These are phyloP conservation scores for Falco cherrug DNA, from an alignment of 2,797 vertebrate species.

Conservation along the genomic window DNA sequence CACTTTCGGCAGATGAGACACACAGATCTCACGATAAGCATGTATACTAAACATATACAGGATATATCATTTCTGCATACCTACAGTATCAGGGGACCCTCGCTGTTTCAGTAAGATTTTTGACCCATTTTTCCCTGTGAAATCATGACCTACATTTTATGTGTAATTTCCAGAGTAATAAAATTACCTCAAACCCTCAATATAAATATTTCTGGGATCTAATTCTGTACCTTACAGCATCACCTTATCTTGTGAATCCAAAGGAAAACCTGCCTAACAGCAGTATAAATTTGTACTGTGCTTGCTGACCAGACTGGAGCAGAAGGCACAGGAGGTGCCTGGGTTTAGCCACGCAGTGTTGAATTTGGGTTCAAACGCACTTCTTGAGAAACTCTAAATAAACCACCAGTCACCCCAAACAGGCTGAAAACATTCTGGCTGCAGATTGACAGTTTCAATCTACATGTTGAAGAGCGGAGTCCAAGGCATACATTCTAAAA, in stretches of 20 bases:
- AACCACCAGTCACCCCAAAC: background rate
- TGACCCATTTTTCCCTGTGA: background rate
- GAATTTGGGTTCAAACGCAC: background rate
- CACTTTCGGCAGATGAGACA: background rate
- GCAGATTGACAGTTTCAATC: background rate
- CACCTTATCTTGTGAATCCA: background rate
- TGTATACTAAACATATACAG: background rate
- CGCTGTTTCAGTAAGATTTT: background rate
- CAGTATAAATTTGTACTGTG: background rate
- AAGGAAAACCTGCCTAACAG: background rate
- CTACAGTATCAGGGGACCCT: background rate
- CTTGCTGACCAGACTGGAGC: background rate
- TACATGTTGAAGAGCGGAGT: background rate
- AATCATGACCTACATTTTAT: conserved; percentile 41
- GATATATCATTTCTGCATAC: background rate
- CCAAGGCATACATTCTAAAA: background rate
- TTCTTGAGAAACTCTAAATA: background rate
- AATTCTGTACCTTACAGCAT: background rate
- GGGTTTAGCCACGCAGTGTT: background rate
- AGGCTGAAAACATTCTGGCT: background rate
- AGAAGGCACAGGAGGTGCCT: background rate
- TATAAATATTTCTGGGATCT: background rate
- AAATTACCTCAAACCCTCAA: background rate
- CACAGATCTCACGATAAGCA: background rate
- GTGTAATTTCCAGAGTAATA: background rate